A percentile compares a stretch with the other conserved stretches of the same genome.
These are phyloP conservation scores for Menidia beryllina DNA, from an alignment of 2,113 vertebrate genomes.

Conservation along the genomic window DNA sequence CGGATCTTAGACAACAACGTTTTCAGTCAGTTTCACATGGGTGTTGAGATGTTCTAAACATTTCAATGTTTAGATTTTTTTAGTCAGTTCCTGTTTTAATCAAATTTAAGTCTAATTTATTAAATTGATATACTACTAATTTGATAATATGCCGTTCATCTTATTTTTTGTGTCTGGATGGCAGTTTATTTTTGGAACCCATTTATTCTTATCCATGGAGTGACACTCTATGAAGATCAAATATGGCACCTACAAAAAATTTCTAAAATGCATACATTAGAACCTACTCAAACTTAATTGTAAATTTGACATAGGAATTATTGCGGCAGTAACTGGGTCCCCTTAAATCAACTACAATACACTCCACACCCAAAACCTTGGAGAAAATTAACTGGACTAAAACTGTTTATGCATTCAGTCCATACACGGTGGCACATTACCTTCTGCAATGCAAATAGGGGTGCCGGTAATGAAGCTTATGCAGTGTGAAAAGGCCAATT, in stretches of 20 bases:
- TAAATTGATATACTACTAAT: not conserved
- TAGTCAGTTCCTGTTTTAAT: not conserved
- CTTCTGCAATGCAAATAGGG: conserved; percentile 81
- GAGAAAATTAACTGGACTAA: conserved; percentile 58
- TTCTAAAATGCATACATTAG: conserved; percentile 47
- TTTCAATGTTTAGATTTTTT: not conserved
- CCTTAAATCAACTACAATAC: conserved; percentile 38
- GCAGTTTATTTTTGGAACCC: conserved; percentile 19
- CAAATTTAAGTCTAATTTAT: not conserved
- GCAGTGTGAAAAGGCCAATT: conserved; percentile 80
- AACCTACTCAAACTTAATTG: conserved; percentile 36
- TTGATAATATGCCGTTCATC: too few species aligned
- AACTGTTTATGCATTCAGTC: conserved; percentile 74
- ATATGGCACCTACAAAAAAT: conserved; percentile 21
- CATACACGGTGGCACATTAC: conserved; percentile 59
- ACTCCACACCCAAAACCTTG: conserved; percentile 31
- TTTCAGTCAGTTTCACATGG: not conserved
- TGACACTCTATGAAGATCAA: conserved; percentile 14
- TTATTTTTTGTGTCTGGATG: not conserved
- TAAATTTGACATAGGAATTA: conserved; percentile 37
- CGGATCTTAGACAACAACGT: too few species aligned
- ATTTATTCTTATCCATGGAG: not conserved
- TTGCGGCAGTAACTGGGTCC: conserved; percentile 30
- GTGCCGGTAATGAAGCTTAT: conserved; percentile 80
- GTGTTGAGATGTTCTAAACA: not conserved